Conservation (phyloP, 2,797 vertebrate species). For the Meda fulgida region DNA sequence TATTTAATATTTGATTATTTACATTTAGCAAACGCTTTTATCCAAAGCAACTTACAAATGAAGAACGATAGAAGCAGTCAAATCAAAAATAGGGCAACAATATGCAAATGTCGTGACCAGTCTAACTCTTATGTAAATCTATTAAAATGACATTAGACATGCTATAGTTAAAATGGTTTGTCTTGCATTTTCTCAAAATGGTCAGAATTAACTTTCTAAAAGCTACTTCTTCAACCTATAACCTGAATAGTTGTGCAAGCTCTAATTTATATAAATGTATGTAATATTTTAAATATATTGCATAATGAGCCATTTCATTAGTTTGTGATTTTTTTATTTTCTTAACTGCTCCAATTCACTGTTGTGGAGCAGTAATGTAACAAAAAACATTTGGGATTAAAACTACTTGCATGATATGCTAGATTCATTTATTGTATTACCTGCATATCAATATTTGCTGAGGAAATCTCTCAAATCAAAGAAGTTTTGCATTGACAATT, state of each 20-base stretch:
- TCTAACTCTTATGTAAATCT: too few relatives aligned
- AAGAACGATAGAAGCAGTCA: too few relatives aligned
- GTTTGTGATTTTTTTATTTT: not conserved
- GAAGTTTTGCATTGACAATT: not conserved
- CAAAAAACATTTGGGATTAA: not conserved
- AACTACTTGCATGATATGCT: not conserved
- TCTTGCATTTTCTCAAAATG: not conserved
- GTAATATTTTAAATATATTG: too few relatives aligned
- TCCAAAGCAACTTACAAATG: too few relatives aligned
- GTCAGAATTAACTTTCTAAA: too few relatives aligned
- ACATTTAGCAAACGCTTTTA: too few relatives aligned
- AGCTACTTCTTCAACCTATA: not conserved
- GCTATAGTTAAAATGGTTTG: not conserved
- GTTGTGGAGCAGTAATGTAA: not conserved
- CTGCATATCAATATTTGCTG: not conserved
- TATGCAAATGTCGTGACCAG: too few relatives aligned
- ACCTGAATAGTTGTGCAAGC: not conserved
- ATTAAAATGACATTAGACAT: too few relatives aligned
- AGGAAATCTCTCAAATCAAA: not conserved
- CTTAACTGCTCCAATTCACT: not conserved
- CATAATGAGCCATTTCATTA: not conserved
- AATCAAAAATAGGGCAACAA: too few relatives aligned
- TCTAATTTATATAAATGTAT: not conserved
- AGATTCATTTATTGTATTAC: not conserved
- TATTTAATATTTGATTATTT: too few relatives aligned